Evolutionary conservation across 2,113 vertebrate species (phyloP), one percentile per base, ranked within the genome.

Genomic region (Collichthys lucidus): DNA sequence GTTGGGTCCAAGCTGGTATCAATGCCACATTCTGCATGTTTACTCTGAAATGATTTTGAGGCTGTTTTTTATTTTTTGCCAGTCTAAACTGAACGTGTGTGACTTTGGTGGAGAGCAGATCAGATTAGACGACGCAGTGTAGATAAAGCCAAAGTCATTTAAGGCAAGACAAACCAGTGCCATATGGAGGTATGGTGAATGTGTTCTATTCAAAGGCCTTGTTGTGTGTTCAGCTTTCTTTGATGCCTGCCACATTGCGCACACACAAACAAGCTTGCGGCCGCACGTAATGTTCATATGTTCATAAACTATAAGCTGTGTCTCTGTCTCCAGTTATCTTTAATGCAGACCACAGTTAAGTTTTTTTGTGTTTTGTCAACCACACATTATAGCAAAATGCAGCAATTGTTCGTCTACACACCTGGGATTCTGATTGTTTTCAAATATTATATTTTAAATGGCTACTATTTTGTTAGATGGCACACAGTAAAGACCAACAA

Each of bases 91-190:
- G 63, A 86, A 87, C 4, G 6, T 84, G 77, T 86, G 84, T 74
- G 75, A 85, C 67, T 80, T 69, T 80, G 74, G 26, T 76, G 24
- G 76, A 85, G 56, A 78, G 55, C 47, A 74, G 74, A 86, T 88
- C 82, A 87, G 89, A 91, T 86, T 62, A 73, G 79, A 74, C 60
- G 50, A 64, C 9, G 19, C 67, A 29, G 68, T 66, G 77, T 3
- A 85, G 88, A 89, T 90, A 78, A 92, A 91, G 60, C 65, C 55
- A 1, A 77, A 77, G 60, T 86, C 53, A 70, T 83, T 89, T 77
- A 79, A 83, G 64, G 31, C 29, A 20, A 83, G 87, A 83, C 46
- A 84, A 88, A 91, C 61, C 22, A 72, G 74, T 74, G 74, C 84
- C 89, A 88, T 50, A 68, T 85, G 89, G 86, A 73, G 14, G 69